These are phyloP conservation scores for Unio delphinus DNA, from an alignment of 2,888 invertebrate genomes.

Conservation along the genomic window DNA sequence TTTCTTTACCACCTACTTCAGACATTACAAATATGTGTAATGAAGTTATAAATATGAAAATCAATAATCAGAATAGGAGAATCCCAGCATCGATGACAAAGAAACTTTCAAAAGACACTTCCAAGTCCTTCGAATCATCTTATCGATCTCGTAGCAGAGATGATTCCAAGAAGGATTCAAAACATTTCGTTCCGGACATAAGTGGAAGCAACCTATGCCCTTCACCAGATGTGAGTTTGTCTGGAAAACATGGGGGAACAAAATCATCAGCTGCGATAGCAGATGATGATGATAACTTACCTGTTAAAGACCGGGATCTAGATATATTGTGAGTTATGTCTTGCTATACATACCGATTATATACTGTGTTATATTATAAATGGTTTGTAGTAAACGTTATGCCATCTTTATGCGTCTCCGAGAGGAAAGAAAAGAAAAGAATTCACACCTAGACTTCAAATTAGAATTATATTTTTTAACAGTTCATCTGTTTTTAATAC, in stretches of 20 bases:
- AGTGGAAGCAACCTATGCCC: not conserved
- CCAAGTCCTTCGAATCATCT: not conserved
- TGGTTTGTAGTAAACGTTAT: not conserved
- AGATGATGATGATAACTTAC: slow-evolving; percentile 53
- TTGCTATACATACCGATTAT: slow-evolving; percentile 16
- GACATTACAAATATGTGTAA: slow-evolving; percentile 34
- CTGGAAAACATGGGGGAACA: slow-evolving; percentile 6
- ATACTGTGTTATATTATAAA: not conserved
- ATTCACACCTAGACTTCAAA: too few relatives aligned
- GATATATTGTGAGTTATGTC: slow-evolving; percentile 57
- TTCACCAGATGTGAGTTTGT: not conserved
- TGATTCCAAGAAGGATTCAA: not conserved
- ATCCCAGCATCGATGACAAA: too few relatives aligned
- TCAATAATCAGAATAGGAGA: slow-evolving; percentile 2
- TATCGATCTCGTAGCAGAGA: not conserved
- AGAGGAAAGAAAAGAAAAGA: not conserved
- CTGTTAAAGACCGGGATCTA: slow-evolving; percentile 61
- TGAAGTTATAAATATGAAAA: slow-evolving; percentile 35
- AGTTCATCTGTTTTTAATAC: too few relatives aligned
- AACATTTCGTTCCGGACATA: slow-evolving; percentile 5
- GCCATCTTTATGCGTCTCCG: not conserved
- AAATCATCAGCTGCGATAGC: slow-evolving; percentile 25
- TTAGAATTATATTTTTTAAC: too few relatives aligned
- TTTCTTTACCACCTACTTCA: slow-evolving; percentile 25
- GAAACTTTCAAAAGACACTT: not conserved